These are phyloP conservation scores for Lasioglossum lativentre DNA, from an alignment of 2,888 invertebrate genomes.

Conservation along the genomic window DNA sequence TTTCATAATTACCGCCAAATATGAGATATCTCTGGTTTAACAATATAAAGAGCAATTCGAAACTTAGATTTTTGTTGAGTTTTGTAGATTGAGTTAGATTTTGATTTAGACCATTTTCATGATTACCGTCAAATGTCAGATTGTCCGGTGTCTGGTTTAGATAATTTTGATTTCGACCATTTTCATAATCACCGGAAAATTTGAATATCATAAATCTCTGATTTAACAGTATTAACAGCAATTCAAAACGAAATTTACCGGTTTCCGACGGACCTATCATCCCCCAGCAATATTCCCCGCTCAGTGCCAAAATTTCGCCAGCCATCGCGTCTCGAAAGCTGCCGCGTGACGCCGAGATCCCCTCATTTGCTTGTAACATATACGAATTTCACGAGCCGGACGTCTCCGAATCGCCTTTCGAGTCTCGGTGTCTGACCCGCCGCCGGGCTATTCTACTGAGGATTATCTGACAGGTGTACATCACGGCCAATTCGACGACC, in stretches of 20 bases:
- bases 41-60: too few relatives aligned
- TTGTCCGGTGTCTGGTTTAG: too few relatives aligned
- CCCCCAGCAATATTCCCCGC: not conserved
- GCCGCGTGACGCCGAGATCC: not conserved
- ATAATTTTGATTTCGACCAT: too few relatives aligned
- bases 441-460: conserved; percentile 4
- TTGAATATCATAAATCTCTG: not conserved
- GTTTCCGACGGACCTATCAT: not conserved
- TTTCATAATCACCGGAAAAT: not conserved
- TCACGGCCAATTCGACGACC: conserved; percentile 40
- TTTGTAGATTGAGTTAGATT: too few relatives aligned
- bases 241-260: not conserved
- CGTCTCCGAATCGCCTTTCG: conserved; percentile 23
- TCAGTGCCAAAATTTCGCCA: not conserved
- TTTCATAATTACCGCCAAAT: not conserved
- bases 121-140: too few relatives aligned
- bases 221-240: not conserved
- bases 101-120: too few relatives aligned
- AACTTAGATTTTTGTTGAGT: too few relatives aligned
- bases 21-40: not conserved
- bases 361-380: conserved; percentile 24
- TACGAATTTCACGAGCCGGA: conserved; percentile 5
- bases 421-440: conserved; percentile 24
- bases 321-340: conserved; percentile 9
- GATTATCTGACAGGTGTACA: conserved; percentile 45